Conservation (phyloP, 2,113 vertebrate genomes). For the Rattus norvegicus region DNA sequence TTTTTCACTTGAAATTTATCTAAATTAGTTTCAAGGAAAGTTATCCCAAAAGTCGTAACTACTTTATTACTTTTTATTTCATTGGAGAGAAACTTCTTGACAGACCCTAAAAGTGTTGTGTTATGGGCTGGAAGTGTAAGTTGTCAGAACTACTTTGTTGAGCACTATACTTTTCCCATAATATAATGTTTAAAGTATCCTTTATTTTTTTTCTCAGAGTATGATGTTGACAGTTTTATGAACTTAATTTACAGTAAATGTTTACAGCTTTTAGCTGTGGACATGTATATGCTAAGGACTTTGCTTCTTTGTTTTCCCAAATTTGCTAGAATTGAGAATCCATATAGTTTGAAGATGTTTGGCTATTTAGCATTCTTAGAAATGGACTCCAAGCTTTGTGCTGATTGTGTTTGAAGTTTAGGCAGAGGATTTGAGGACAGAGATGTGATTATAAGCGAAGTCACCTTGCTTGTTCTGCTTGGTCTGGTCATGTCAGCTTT, state of each 20-base stretch:
- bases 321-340: background rate
- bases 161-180: background rate
- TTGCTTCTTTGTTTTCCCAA: background rate
- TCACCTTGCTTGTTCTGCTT: background rate
- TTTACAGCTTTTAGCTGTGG: background rate
- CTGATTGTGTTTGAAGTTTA: background rate
- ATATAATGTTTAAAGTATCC: background rate
- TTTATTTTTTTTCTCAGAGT: background rate
- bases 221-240: background rate
- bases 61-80: slow-evolving; percentile 57
- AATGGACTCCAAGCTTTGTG: background rate
- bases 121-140: background rate
- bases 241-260: background rate
- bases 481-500: background rate
- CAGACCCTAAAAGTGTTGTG: background rate
- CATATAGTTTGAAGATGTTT: slow-evolving; percentile 2
- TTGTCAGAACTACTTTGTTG: background rate
- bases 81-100: slow-evolving; percentile 47
- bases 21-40: slow-evolving; percentile 63
- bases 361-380: background rate
- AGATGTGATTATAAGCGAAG: background rate
- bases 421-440: background rate
- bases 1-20: slow-evolving; percentile 63
- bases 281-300: background rate
- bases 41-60: slow-evolving; percentile 53